Base-by-base conservation (phyloP, 2,113 vertebrate genomes). In the Vimba vimba region DNA sequence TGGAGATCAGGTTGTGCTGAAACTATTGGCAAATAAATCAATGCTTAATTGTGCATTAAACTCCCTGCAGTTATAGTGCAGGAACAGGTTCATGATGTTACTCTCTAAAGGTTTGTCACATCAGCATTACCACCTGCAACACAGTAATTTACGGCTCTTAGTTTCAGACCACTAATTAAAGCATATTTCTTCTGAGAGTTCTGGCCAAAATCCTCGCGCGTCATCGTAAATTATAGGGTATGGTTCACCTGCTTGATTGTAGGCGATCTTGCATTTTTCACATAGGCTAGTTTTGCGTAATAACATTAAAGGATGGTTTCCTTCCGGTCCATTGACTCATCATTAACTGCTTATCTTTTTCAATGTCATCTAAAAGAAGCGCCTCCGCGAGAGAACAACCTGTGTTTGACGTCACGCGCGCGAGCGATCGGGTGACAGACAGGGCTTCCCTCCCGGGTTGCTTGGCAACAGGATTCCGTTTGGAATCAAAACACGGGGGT, bases 371-470 rank as follows among this genome's bases (percentile, higher is more conserved):
- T 69, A 52, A 88, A 75, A 89, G 85, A 45, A 33, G 19, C 84
- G 45, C 74, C 52, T 89, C 79, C 23, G 33, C 59, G 87, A 86
- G 79, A 87, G 89, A 89, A 84, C n/a, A 88, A 89, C 88, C 64
- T 62, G 50, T 39, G 21, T 36, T 87, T 93, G 92, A 95, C 92
- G 90, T 94, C 94, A 95, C 55, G 0, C 23, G 30, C 0, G 87
- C 87, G 86, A 6, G 6, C 7, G 36, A n/a, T 27, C 74, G 59
- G 17, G 79, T 89, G 90, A n/a, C 7, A 84, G 27, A 27, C 27
- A 27, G 94, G 94, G 87, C 89, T 94, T 92, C 93, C 94, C 91
- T 90, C 21, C 25, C 19, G 17, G 0, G 94, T 95, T 93, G 92
- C 94, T 89, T 93, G 90, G 94, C 84, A 45, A 62, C 90, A 47